Base-by-base conservation (phyloP, 1,140 invertebrate species). In the Brachionus calyciflorus region DNA sequence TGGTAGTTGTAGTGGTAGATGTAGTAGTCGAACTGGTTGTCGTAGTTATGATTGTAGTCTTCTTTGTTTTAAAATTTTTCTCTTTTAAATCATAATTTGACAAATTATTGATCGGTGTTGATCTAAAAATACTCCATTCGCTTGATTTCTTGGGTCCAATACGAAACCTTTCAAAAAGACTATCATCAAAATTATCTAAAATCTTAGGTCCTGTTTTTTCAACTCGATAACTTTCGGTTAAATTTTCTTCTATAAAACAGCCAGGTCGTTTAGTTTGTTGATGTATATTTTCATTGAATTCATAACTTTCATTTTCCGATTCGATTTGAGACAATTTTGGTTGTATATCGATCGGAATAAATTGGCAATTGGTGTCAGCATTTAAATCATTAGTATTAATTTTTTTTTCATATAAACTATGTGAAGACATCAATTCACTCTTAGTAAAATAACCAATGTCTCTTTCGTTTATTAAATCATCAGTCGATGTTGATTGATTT, bases 401-500 rank as follows among this genome's bases (percentile, higher is more conserved):
- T 21, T 9, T 21, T 44, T 65, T 65, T 44, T 65, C 60, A 44
- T 44, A 46, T 37, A 73, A 55, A 73, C 46, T 73, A 1, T 53
- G 69, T 3, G 69, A 73, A 14, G 69, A 73, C 19, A 55, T 19
- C 14, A 73, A 24, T 73, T 73, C 46, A 26, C 46, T 26, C 17
- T 73, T 73, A 24, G 69, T 51, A 41, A 30, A 73, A 41, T 51
- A 73, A 19, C 28, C 48, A 21, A 73, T 19, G 17, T 5, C 9
- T 14, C n/a, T 33, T 1, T 55, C 46, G 19, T 19, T 24, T 14
- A 73, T 21, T 17, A 73, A 41, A 19, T 73, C 69, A 55, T 55
- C 69, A 73, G 69, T 73, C 51, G 69, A 49, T 19, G 69, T 73
- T 19, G 69, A 51, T 51, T 73, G 28, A 40, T 73, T 55, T 49